These are phyloP conservation scores for Passer domesticus DNA, from an alignment of 2,113 vertebrate species.

Conservation along the genomic window DNA sequence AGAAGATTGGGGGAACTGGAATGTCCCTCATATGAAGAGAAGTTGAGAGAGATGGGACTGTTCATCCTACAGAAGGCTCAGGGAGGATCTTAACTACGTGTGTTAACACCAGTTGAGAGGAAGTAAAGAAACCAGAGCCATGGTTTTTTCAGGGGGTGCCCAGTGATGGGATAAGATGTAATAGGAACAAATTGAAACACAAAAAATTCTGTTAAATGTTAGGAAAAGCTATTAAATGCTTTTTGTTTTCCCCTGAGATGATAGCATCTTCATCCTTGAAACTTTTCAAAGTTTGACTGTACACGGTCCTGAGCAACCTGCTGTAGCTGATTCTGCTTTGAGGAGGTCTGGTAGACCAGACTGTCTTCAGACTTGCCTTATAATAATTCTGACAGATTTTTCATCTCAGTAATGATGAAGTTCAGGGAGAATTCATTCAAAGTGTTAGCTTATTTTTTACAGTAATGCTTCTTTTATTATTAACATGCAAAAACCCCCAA, in stretches of 20 bases:
- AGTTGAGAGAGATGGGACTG: not conserved
- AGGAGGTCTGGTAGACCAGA: not conserved
- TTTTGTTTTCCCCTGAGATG: not conserved
- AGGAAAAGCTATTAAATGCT: not conserved
- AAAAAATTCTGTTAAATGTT: not conserved
- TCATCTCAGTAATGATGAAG: not conserved
- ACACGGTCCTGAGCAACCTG: not conserved
- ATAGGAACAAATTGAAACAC: not conserved
- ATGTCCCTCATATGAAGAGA: fast-evolving
- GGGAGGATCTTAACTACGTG: not conserved
- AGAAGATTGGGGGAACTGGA: not conserved
- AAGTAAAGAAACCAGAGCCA: not conserved
- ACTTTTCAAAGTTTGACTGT: not conserved
- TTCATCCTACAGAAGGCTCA: not conserved
- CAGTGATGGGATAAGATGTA: not conserved
- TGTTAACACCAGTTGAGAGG: not conserved
- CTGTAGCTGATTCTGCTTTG: not conserved
- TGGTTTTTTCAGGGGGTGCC: not conserved
- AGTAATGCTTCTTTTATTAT: not conserved
- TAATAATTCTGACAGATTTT: not conserved
- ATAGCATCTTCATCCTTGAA: not conserved
- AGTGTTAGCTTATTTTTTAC: not conserved
- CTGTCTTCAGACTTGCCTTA: not conserved
- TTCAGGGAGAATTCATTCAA: not conserved
- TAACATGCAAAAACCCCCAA: not conserved